Evolutionary conservation across 2,888 invertebrate genomes (phyloP).

Genomic region (Rhopalosiphum nymphaeae): DNA sequence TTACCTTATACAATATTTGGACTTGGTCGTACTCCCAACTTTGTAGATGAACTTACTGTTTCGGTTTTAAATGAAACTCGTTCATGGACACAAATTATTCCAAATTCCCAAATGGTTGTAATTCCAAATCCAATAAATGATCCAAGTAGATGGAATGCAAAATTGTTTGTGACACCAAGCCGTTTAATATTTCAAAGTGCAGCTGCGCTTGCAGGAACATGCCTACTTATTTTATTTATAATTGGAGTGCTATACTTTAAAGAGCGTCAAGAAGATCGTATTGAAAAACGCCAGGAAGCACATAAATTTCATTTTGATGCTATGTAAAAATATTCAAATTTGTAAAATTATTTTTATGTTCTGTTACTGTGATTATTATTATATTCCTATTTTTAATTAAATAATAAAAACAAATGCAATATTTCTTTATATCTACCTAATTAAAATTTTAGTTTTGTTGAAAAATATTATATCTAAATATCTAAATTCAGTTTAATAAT

Average conservation of each 20-base stretch:
- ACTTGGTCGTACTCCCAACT: slow-evolving; percentile 97
- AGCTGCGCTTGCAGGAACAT: slow-evolving; percentile 87
- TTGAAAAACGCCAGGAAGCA: slow-evolving; percentile 83
- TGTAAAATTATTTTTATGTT: slow-evolving; percentile 44
- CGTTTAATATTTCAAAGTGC: slow-evolving; percentile 93
- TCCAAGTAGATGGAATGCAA: slow-evolving; percentile 87
- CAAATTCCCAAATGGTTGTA: slow-evolving; percentile 97
- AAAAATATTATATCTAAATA: slow-evolving; percentile 19
- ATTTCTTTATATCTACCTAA: neutral
- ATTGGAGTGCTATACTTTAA: slow-evolving; percentile 90
- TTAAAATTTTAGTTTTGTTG: neutral
- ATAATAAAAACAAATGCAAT: slow-evolving; percentile 2
- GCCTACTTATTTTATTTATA: slow-evolving; percentile 86
- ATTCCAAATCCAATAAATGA: slow-evolving; percentile 86
- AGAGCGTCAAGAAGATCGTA: slow-evolving; percentile 85
- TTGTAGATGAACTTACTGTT: slow-evolving; percentile 89
- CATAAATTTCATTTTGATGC: slow-evolving; percentile 89
- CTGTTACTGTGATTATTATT: slow-evolving; percentile 55
- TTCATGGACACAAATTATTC: slow-evolving; percentile 93
- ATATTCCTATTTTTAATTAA: slow-evolving; percentile 53
- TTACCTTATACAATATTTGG: slow-evolving; percentile 97
- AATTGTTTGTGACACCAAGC: slow-evolving; percentile 94
- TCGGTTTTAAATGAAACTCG: slow-evolving; percentile 75
- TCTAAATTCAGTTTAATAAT: neutral
- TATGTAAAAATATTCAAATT: slow-evolving; percentile 74